These are phyloP conservation scores for Tangara arthus DNA, from an alignment of 2,797 vertebrate genomes.

Conservation along the genomic window DNA sequence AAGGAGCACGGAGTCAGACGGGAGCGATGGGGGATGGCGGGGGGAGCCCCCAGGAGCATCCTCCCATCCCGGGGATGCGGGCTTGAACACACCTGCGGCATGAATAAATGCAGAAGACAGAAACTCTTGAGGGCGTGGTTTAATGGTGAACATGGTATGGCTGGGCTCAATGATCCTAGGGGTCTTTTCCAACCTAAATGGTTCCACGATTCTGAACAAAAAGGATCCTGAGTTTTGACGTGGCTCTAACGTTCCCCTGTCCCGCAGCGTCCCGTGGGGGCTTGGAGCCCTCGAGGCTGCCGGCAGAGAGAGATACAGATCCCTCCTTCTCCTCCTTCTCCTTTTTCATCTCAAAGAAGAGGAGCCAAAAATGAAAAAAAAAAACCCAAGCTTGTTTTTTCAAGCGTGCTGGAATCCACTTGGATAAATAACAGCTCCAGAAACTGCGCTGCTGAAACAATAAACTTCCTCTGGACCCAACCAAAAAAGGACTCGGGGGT, in stretches of 20 bases:
- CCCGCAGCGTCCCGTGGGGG: not conserved
- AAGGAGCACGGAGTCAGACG: not conserved
- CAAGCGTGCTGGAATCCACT: constrained; percentile 67
- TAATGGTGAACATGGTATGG: too few relatives aligned
- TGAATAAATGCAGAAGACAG: too few relatives aligned
- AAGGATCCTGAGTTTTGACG: too few relatives aligned
- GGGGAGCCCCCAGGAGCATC: not conserved
- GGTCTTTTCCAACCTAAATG: too few relatives aligned
- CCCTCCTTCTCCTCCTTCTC: not conserved
- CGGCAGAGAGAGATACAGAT: not conserved
- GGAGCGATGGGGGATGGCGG: accelerated
- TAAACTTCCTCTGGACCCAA: constrained; percentile 64
- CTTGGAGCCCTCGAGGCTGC: not conserved
- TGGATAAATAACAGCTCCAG: constrained; percentile 71
- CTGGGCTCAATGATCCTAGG: too few relatives aligned
- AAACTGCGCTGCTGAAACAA: constrained; percentile 68
- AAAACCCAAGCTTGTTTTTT: constrained; percentile 52
- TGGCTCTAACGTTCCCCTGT: too few relatives aligned
- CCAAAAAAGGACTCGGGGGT: constrained; percentile 55
- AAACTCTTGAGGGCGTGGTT: too few relatives aligned
- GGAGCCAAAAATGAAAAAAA: constrained; percentile 31
- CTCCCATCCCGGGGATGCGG: not conserved
- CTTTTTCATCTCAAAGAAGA: constrained; percentile 36
- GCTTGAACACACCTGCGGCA: too few relatives aligned
- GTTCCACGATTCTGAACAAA: too few relatives aligned